Evolutionary conservation across 2,888 invertebrate genomes (phyloP), one percentile per base, ranked within the genome.

Genomic region (Byasa hedistus): DNA sequence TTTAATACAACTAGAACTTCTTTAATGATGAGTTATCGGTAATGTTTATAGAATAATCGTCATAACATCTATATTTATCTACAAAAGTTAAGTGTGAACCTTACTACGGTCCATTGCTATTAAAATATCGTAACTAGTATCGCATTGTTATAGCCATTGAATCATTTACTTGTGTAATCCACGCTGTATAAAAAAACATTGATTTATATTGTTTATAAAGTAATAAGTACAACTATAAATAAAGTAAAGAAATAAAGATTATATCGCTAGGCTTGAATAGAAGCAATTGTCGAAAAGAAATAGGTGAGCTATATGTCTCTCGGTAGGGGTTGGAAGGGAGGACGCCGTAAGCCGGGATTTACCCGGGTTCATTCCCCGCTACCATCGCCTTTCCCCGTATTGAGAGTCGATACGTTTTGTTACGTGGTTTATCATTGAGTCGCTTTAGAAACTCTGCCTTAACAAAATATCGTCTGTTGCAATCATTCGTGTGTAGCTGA

Each of bases 341-440:
- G 67, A 52, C 65, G 69, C 71, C 69, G 73, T 79, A 78, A 83
- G 78, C 78, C 73, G 71, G 82, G 85, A 79, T 81, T 83, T 83
- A 76, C 76, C 74, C 75, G 76, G 78, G 75, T 77, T 76, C 75
- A 74, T 75, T 75, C 73, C 71, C 74, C 77, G 73, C 75, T 77
- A 69, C 69, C 21, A 51, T 51, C 62, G 66, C 61, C 64, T 65
- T 61, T 60, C 63, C 56, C 57, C 44, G 65, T 65, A 66, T 66
- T 64, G 62, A 56, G 62, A 60, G 66, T 63, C 66, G 63, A 69
- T 69, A 69, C 67, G 39, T 63, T 66, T 63, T 60, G 63, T 63
- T 60, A 60, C 60, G 63, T 63, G 52, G 61, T 66, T 61, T 66
- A 66, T 67, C 63, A 60, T 67, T 59, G 59, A 66, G 52, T 51